Percentiles rank a stretch among this genome's conserved stretches.
phyloP scores from a whole-genome alignment of 2,113 vertebrate species.

The Saccopteryx leptura region DNA sequence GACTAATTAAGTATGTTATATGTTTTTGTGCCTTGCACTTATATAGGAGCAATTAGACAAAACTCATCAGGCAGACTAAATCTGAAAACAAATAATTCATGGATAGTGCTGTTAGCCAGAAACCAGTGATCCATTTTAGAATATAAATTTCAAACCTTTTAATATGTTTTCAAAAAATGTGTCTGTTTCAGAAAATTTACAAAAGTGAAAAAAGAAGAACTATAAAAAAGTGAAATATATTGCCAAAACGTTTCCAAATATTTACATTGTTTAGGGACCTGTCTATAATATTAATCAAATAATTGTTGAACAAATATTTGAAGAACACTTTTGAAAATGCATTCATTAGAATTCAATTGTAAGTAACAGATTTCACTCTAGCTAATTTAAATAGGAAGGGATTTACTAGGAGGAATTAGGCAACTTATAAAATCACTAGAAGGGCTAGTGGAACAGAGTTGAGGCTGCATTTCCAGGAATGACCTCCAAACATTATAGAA shows the following conservation, averaged over 20 bases:
- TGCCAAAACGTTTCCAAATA: slow-evolving; percentile 56
- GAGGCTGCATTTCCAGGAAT: not conserved
- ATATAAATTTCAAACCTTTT: slow-evolving; percentile 33
- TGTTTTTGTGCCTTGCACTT: not conserved
- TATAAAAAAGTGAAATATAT: slow-evolving; percentile 2
- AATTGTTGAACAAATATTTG: slow-evolving; percentile 32
- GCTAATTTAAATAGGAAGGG: slow-evolving; percentile 49
- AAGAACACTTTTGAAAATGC: slow-evolving; percentile 12
- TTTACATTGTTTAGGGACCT: slow-evolving; percentile 1
- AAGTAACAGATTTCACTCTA: slow-evolving; percentile 57
- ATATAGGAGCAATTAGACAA: not conserved
- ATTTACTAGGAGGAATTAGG: slow-evolving; percentile 38
- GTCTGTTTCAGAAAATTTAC: slow-evolving; percentile 48
- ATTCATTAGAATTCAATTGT: not conserved
- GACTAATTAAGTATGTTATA: not conserved
- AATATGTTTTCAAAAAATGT: not conserved
- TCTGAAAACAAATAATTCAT: slow-evolving; percentile 61
- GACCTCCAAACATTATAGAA: not conserved
- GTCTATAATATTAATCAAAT: slow-evolving; percentile 36
- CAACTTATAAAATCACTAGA: slow-evolving; percentile 8
- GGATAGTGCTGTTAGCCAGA: not conserved
- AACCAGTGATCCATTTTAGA: slow-evolving; percentile 40
- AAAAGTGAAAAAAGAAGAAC: slow-evolving; percentile 40
- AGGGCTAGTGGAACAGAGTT: not conserved
- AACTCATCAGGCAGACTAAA: slow-evolving; percentile 53